Evolutionary conservation across 2,113 vertebrate species (phyloP).

Genomic region (Neolamprologus hecqui): DNA sequence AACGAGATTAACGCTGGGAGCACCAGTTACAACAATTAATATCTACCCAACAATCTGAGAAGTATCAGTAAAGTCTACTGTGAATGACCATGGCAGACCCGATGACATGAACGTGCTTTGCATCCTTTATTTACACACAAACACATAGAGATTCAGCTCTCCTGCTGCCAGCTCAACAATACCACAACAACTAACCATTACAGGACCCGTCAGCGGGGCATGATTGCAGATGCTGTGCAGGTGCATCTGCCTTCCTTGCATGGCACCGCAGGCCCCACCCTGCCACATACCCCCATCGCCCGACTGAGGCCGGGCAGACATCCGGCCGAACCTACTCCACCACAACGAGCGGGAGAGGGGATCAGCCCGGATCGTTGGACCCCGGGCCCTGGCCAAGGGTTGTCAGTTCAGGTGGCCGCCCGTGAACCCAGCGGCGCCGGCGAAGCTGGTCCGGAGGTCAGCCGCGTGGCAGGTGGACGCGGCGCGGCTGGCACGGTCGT

Average conservation of each 20-base stretch:
- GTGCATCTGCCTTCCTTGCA: not conserved
- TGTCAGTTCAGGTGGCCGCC: not conserved
- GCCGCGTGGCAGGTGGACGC: not conserved
- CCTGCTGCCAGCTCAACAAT: not conserved
- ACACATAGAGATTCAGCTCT: not conserved
- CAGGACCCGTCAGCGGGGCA: rapidly evolving
- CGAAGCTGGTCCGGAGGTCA: not conserved
- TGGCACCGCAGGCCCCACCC: not conserved
- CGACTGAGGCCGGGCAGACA: not conserved
- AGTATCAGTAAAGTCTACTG: not conserved
- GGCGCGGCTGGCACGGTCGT: not conserved
- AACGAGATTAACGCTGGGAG: not conserved
- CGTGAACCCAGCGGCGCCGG: rapidly evolving
- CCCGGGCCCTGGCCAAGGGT: not conserved
- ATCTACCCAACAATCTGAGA: not conserved
- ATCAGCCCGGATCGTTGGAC: not conserved
- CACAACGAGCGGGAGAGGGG: not conserved
- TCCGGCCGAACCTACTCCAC: not conserved
- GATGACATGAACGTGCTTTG: not conserved
- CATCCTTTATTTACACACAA: not conserved
- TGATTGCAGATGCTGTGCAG: not conserved
- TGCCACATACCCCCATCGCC: not conserved
- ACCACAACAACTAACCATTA: not conserved
- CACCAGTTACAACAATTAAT: not conserved
- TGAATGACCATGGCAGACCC: not conserved